Conservation (phyloP, 64 coral and sea anemone genomes). For the Pocillopora verrucosa region DNA sequence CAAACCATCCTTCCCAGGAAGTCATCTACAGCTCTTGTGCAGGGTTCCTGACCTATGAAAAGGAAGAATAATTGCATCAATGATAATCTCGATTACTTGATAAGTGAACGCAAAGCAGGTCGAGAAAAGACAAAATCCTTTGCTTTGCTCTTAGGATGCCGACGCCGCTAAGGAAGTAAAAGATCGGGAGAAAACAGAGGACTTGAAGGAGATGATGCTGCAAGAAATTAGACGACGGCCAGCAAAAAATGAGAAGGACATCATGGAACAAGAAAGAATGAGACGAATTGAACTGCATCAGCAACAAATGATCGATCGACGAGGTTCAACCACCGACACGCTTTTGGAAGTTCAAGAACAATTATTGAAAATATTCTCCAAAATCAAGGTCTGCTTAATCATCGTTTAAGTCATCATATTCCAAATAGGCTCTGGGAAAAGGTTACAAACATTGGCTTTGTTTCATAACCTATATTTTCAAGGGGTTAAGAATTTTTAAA, state of each 20-base stretch:
- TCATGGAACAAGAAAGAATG: slow-evolving; percentile 38
- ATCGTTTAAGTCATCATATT: not conserved
- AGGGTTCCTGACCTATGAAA: no score
- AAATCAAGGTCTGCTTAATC: slow-evolving; percentile 73
- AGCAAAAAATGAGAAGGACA: not conserved
- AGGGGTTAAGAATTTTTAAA: no score
- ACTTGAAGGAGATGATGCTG: slow-evolving; percentile 85
- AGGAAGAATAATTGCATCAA: no score
- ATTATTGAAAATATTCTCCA: slow-evolving; percentile 85
- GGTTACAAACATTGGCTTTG: not conserved
- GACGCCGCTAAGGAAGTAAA: slow-evolving; percentile 43
- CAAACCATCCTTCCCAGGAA: no score
- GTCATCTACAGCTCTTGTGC: no score
- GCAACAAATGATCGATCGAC: slow-evolving; percentile 54
- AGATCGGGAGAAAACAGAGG: slow-evolving; percentile 51
- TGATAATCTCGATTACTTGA: no score
- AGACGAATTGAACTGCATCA: slow-evolving; percentile 17
- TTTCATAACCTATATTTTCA: not conserved
- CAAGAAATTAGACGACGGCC: slow-evolving; percentile 81
- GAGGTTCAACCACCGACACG: slow-evolving; percentile 39
- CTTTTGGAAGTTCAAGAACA: slow-evolving; percentile 92
- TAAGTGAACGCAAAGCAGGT: no score
- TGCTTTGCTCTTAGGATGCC: slow-evolving; percentile 1
- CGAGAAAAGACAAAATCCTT: no score
- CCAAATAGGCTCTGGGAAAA: no score